Evolutionary conservation across 2,113 vertebrate species (phyloP), one percentile per base, ranked within the genome.

Genomic region (Amblyornis subalaris): DNA sequence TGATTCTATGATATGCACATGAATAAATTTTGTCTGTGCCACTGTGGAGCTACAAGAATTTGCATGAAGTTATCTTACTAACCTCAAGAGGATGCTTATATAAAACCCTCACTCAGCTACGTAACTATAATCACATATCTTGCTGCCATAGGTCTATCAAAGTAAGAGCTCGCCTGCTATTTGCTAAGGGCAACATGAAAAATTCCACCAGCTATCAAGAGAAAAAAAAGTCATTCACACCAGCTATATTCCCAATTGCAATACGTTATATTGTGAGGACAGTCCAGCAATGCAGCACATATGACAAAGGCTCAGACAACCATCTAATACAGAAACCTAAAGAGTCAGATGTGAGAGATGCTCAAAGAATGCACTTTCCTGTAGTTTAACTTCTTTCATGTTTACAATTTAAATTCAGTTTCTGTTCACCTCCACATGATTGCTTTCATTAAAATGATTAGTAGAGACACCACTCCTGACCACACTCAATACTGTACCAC

Each of bases 401-500:
- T 88, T 89, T 76, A 79, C 38, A 85, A 80, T 75, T 91, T 82
- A 76, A 95, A 96, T 93, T 89, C 60, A 62, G 91, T 85, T 91
- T 91, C 93, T 91, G 74, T 85, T 94, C 89, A 66, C 35, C 50
- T 88, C 87, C 58, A 82, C 62, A 79, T 14, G 22, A 93, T 36
- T 85, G 70, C 66, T 94, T 92, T 91, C 75, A 95, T 96, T 94
- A 88, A 84, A 90, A 80, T 72, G 65, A 78, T 94, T 89, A 88
- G 77, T 54, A 90, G 40, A 86, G 85, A 87, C 79, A 92, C 24
- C 61, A 71, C n/a, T 79, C 88, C 83, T 78, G 69, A 93, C 92
- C 89, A 89, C 69, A 78, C 51, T 90, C 76, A 24, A 48, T n/a
- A 74, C 48, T 74, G 40, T 24, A 67, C 50, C 81, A 80, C 91